These are phyloP conservation scores for Tenthredo scrophulariae DNA, from an alignment of 2,888 invertebrate genomes.

Conservation along the genomic window DNA sequence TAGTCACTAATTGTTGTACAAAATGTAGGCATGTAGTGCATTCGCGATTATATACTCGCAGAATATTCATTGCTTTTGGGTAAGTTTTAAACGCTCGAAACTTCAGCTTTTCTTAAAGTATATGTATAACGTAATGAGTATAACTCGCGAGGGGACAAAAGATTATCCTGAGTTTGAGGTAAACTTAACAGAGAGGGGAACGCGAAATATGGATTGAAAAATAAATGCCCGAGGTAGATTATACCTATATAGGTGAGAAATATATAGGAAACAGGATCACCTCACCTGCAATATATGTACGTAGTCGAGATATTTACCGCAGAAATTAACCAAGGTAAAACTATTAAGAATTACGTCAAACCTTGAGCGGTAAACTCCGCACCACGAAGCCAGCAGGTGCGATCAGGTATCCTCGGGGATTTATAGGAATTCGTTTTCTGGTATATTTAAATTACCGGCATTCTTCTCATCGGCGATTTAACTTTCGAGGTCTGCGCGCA, in stretches of 20 bases:
- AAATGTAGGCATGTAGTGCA: background rate
- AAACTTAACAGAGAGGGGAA: background rate
- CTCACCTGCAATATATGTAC: background rate
- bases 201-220: background rate
- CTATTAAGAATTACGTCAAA: slow-evolving; percentile 38
- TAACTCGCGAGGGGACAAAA: background rate
- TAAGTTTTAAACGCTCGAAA: background rate
- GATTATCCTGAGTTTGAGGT: background rate
- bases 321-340: slow-evolving; percentile 31
- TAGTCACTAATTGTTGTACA: background rate
- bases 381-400: slow-evolving; percentile 6
- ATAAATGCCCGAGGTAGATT: background rate
- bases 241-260: background rate
- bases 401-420: slow-evolving; percentile 25
- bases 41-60: background rate
- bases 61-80: background rate
- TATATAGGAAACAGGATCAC: background rate
- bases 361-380: slow-evolving; percentile 24
- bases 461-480: slow-evolving; percentile 12
- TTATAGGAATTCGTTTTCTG: slow-evolving; percentile 7
- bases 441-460: background rate
- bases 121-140: background rate
- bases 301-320: slow-evolving; percentile 15
- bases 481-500: background rate
- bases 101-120: background rate